Evolutionary conservation across 2,113 vertebrate genomes (phyloP).

Genomic region (human (Homo sapiens)): GRCh38 chr17:57497501-57498000

Average conservation of each 20-base stretch:
- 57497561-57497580: not conserved
- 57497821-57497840: not conserved
- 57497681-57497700: not conserved
- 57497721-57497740: not conserved
- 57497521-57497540: not conserved
- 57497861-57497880: not conserved
- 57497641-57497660: not conserved
- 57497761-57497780: accelerated
- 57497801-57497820: not conserved
- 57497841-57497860: not conserved
- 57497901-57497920: not conserved
- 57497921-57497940: not conserved
- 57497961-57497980: not conserved
- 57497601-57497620: not conserved
- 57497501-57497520: not conserved
- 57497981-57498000: constrained; percentile 6
- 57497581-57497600: not conserved
- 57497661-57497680: not conserved
- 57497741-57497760: not conserved
- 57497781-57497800: not conserved
- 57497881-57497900: not conserved
- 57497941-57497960: not conserved
- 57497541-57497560: not conserved
- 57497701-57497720: not conserved
- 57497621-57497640: not conserved